Percentiles rank a stretch among this genome's conserved stretches.
Conservation (phyloP, 2,797 vertebrate species). For the Sebastes itinus region DNA sequence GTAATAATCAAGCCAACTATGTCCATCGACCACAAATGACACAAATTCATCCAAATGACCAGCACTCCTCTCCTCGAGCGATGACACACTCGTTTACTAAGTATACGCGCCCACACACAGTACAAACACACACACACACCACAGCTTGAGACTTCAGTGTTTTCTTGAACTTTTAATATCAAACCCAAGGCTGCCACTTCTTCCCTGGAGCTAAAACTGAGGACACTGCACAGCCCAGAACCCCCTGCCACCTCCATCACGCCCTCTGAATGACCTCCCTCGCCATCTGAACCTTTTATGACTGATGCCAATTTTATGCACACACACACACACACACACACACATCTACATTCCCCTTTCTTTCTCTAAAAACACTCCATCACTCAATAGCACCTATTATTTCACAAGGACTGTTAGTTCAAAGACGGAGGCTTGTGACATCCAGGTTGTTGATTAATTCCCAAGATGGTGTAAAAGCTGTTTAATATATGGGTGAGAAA, state of each 20-base stretch:
- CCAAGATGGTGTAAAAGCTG: background rate
- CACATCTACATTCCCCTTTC: background rate
- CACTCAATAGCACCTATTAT: background rate
- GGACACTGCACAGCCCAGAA: background rate
- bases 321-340: background rate
- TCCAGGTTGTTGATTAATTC: background rate
- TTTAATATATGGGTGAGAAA: background rate
- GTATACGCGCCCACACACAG: background rate
- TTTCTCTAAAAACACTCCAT: background rate
- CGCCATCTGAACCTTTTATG: conserved; percentile 2
- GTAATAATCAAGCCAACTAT: conserved; percentile 28
- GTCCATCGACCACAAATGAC: conserved; percentile 26
- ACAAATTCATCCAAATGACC: conserved; percentile 28
- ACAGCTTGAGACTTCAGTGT: conserved; percentile 7
- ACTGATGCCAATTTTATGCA: background rate
- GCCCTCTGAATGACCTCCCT: conserved; percentile 28
- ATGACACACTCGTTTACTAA: background rate
- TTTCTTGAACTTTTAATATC: conserved; percentile 47
- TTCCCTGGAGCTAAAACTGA: conserved; percentile 28
- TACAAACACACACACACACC: background rate
- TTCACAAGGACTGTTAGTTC: background rate
- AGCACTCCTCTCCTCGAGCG: background rate
- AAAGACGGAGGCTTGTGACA: background rate
- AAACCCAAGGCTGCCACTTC: conserved; percentile 30
- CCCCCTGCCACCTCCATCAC: background rate